Conservation (phyloP, 2,888 invertebrate genomes). For the Lordiphosa andalusiaca region DNA sequence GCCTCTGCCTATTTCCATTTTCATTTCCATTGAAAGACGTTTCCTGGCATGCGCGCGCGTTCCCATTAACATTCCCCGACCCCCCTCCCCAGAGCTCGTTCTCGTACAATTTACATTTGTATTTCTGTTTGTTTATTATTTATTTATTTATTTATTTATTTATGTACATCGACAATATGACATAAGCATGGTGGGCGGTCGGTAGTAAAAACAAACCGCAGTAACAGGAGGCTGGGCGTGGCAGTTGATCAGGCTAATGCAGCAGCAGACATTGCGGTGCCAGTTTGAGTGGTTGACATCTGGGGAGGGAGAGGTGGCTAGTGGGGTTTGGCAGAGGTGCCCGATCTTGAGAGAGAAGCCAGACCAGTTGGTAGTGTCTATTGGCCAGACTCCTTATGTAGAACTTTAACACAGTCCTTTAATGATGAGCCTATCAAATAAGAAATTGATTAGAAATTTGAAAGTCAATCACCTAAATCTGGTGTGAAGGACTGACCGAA, state of each 20-base stretch:
- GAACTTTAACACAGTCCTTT: no score
- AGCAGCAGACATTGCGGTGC: slow-evolving; percentile 36
- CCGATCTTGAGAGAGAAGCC: no score
- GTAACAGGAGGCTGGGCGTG: slow-evolving; percentile 8
- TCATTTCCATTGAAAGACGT: slow-evolving; percentile 73
- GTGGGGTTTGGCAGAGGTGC: no score
- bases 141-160: no score
- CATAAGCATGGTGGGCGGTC: slow-evolving; percentile 34
- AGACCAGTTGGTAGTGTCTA: no score
- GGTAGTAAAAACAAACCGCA: background rate
- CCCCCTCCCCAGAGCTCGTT: background rate
- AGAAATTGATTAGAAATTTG: no score
- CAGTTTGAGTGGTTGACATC: background rate
- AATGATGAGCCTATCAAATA: no score
- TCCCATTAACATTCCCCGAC: slow-evolving; percentile 20
- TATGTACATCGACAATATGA: slow-evolving; percentile 18
- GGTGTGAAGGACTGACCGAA: no score
- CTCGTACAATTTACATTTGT: slow-evolving; percentile 7
- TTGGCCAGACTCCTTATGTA: no score
- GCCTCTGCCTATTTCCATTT: slow-evolving; percentile 50
- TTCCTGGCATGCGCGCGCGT: slow-evolving; percentile 49
- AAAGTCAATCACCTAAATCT: no score
- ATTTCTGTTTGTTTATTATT: background rate
- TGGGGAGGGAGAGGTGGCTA: no score
- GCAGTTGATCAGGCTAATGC: background rate